phyloP scores from a whole-genome alignment of 2,113 vertebrate genomes.

The Boleophthalmus pectinirostris region DNA sequence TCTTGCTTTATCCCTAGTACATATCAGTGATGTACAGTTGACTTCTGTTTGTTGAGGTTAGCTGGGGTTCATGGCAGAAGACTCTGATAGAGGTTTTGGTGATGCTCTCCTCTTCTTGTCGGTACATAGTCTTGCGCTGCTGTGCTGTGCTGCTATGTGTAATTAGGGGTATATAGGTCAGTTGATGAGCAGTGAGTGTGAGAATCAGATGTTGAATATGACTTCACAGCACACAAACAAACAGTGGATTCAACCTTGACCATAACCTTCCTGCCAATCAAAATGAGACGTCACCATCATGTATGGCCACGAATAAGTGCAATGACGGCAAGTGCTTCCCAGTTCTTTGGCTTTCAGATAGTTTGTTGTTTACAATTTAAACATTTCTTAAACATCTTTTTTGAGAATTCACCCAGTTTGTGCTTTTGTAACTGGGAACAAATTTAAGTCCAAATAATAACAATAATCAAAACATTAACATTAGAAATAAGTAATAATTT shows the following conservation, averaged over 20 bases:
- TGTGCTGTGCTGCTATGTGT: slow-evolving; percentile 52
- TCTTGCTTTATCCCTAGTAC: too few species aligned
- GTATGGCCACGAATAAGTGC: slow-evolving; percentile 17
- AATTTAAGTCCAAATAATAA: too few species aligned
- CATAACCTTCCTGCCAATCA: slow-evolving; percentile 30
- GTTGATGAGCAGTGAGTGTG: slow-evolving; percentile 74
- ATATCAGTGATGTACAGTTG: background rate
- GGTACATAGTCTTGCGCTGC: slow-evolving; percentile 22
- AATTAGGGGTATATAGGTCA: slow-evolving; percentile 76
- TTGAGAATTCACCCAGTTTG: background rate
- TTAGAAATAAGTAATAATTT: too few species aligned
- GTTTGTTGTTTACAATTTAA: background rate
- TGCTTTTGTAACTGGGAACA: background rate
- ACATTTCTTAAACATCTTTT: background rate
- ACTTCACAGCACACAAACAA: slow-evolving; percentile 42
- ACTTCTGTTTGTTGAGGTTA: background rate
- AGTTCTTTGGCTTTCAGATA: background rate
- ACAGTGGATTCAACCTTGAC: slow-evolving; percentile 46
- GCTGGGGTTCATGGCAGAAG: background rate
- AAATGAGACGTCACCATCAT: slow-evolving; percentile 22
- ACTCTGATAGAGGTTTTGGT: slow-evolving; percentile 4
- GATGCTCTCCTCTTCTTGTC: slow-evolving; percentile 13
- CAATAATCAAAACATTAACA: too few species aligned
- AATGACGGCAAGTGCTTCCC: background rate
- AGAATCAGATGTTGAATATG: slow-evolving; percentile 70